These are phyloP conservation scores for Takifugu flavidus DNA, from an alignment of 2,113 vertebrate species.

Conservation along the genomic window DNA sequence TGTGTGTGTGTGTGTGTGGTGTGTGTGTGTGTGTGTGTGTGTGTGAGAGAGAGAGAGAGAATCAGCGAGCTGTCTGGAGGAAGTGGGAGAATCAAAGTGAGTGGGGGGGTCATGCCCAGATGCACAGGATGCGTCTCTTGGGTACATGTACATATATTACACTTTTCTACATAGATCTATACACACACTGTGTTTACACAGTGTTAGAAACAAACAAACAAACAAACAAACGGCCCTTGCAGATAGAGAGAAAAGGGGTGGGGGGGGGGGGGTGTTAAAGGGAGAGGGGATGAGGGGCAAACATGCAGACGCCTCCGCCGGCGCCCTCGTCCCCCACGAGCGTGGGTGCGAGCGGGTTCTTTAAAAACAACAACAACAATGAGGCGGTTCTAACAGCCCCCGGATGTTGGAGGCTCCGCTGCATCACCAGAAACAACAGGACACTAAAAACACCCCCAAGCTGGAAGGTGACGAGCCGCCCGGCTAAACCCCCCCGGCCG, in stretches of 20 bases:
- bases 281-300: constrained; percentile 39
- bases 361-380: constrained; percentile 41
- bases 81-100: constrained; percentile 17
- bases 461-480: no score
- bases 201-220: constrained; percentile 35
- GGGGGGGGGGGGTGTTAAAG: constrained; percentile 32
- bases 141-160: constrained; percentile 75
- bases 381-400: no score
- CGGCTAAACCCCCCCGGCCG: no score
- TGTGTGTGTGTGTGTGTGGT: neutral
- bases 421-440: constrained; percentile 43
- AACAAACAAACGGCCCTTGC: constrained; percentile 60
- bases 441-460: constrained; percentile 50
- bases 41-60: neutral
- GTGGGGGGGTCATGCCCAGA: constrained; percentile 31
- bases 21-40: neutral
- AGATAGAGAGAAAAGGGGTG: constrained; percentile 45
- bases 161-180: constrained; percentile 70
- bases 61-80: neutral
- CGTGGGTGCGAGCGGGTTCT: constrained; percentile 8
- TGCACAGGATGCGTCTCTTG: constrained; percentile 69
- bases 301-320: constrained; percentile 48
- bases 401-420: constrained; percentile 30
- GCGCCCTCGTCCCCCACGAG: neutral
- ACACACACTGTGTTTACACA: constrained; percentile 71